These are phyloP conservation scores for Anarrhichthys ocellatus DNA, from an alignment of 2,113 vertebrate species.

Conservation along the genomic window DNA sequence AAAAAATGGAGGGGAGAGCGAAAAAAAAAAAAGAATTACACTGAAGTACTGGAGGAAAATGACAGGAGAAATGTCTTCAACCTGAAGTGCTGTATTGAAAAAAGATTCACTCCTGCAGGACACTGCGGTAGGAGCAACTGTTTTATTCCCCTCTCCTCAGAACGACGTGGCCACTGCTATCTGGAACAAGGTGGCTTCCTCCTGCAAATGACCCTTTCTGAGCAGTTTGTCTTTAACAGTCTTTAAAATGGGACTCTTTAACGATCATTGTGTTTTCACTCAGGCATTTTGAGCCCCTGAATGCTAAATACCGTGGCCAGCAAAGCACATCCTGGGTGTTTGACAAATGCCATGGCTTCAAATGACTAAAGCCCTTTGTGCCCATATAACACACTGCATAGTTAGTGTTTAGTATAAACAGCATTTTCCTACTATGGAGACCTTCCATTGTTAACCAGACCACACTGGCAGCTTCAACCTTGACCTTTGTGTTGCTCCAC, in stretches of 20 bases:
- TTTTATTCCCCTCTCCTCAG: slow-evolving; percentile 44
- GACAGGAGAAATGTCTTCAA: slow-evolving; percentile 87
- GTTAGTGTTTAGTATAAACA: slow-evolving; percentile 60
- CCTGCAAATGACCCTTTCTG: slow-evolving; percentile 13
- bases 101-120: slow-evolving; percentile 76
- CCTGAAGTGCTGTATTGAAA: slow-evolving; percentile 83
- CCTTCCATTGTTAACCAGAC: slow-evolving; percentile 74
- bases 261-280: slow-evolving; percentile 4
- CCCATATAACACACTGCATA: slow-evolving; percentile 33
- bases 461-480: slow-evolving; percentile 79
- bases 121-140: slow-evolving; percentile 63
- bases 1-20: slow-evolving; percentile 80
- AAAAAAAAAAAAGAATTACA: slow-evolving; percentile 83
- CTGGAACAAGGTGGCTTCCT: slow-evolving; percentile 38
- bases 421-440: slow-evolving; percentile 68
- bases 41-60: slow-evolving; percentile 87
- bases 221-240: background rate
- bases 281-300: background rate
- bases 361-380: slow-evolving; percentile 64
- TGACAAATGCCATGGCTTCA: slow-evolving; percentile 47
- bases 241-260: background rate
- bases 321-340: slow-evolving; percentile 4
- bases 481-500: slow-evolving; percentile 80
- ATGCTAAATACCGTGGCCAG: slow-evolving; percentile 18
- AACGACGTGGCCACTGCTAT: slow-evolving; percentile 22